A percentile compares a stretch with the other conserved stretches of the same genome.
These are phyloP conservation scores for Dascyllus trimaculatus DNA, from an alignment of 2,113 vertebrate genomes.

Conservation along the genomic window DNA sequence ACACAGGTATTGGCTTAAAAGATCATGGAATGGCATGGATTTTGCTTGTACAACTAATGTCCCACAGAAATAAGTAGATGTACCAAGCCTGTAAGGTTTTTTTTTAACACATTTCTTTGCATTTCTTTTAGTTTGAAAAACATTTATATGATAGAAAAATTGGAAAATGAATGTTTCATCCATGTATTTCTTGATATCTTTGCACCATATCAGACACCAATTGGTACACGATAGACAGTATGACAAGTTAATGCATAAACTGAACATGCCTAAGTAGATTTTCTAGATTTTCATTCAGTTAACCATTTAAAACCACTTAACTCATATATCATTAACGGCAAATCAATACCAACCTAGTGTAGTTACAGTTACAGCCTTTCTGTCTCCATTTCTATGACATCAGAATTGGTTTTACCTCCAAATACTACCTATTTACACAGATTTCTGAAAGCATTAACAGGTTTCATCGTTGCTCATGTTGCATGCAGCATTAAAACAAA, in stretches of 20 bases:
- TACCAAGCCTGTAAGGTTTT: background rate
- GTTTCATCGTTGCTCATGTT: slow-evolving; percentile 9
- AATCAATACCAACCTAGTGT: background rate
- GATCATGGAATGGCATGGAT: background rate
- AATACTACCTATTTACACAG: background rate
- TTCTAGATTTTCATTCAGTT: too few relatives aligned
- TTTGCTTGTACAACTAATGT: background rate
- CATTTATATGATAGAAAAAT: background rate
- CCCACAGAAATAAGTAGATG: background rate
- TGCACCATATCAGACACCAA: background rate
- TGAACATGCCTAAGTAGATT: too few relatives aligned
- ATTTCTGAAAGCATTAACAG: slow-evolving; percentile 6
- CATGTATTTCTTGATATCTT: slow-evolving; percentile 6
- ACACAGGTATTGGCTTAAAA: background rate
- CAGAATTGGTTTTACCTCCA: background rate
- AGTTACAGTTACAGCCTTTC: background rate
- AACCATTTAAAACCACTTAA: too few relatives aligned
- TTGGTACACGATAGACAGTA: background rate
- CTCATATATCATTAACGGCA: too few relatives aligned
- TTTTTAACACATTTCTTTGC: background rate
- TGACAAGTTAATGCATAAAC: background rate
- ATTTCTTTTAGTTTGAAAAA: background rate
- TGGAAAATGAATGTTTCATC: background rate
- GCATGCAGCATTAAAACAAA: slow-evolving; percentile 24
- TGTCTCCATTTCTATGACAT: background rate